These are phyloP conservation scores for Homarus americanus DNA, from an alignment of 1,140 invertebrate genomes.

Conservation along the genomic window DNA sequence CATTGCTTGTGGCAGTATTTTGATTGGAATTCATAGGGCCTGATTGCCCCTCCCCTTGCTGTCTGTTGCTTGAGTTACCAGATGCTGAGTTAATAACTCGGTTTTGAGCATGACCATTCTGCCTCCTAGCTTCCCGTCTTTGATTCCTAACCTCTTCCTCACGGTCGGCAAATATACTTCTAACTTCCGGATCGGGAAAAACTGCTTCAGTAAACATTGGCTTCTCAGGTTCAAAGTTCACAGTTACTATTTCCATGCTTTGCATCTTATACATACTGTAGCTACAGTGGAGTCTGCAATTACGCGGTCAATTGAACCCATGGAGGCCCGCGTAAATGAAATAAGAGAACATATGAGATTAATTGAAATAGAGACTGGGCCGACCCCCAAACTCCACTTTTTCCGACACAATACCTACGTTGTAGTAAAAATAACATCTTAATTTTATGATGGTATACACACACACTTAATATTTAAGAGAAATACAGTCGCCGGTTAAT, in stretches of 20 bases:
- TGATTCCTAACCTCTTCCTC: slow-evolving; percentile 36
- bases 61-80: too few species aligned
- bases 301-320: too few species aligned
- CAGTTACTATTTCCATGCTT: slow-evolving; percentile 57
- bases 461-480: too few species aligned
- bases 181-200: slow-evolving; percentile 55
- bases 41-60: not conserved
- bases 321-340: too few species aligned
- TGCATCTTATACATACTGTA: slow-evolving; percentile 49
- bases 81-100: not conserved
- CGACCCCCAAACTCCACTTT: too few species aligned
- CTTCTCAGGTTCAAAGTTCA: slow-evolving; percentile 35
- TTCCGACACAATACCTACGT: too few species aligned
- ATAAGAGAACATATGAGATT: too few species aligned
- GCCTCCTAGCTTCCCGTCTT: slow-evolving; percentile 41
- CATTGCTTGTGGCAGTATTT: not conserved
- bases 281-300: too few species aligned
- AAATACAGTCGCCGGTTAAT: too few species aligned
- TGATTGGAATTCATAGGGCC: not conserved
- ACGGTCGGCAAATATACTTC: slow-evolving; percentile 39
- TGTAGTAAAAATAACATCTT: too few species aligned
- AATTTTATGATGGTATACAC: too few species aligned
- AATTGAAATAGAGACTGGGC: too few species aligned
- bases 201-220: slow-evolving; percentile 60
- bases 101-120: not conserved